These are phyloP conservation scores for Otolemur garnettii DNA, from an alignment of 2,113 vertebrate species.

Conservation along the genomic window DNA sequence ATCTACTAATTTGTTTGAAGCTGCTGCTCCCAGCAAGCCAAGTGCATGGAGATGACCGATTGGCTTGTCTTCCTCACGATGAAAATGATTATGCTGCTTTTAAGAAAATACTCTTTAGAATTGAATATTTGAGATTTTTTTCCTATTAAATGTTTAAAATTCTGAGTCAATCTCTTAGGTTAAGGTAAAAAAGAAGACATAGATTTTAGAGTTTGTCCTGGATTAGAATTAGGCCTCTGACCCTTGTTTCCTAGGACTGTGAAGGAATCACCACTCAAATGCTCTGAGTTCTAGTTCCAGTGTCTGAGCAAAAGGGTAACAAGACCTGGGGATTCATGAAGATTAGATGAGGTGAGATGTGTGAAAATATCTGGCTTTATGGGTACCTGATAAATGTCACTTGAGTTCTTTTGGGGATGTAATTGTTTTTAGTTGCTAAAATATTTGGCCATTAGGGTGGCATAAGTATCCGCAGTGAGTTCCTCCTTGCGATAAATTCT, in stretches of 20 bases:
- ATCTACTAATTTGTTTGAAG: conserved; percentile 56
- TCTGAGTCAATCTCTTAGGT: background rate
- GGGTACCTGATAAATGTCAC: background rate
- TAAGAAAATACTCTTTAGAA: conserved; percentile 47
- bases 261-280: background rate
- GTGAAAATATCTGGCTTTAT: background rate
- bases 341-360: background rate
- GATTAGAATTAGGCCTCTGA: background rate
- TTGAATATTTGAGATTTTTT: background rate
- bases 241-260: background rate
- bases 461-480: background rate
- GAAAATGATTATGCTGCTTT: background rate
- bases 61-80: conserved; percentile 5
- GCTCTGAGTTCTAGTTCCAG: background rate
- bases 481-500: background rate
- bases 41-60: background rate
- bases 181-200: background rate
- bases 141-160: background rate
- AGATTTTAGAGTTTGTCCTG: background rate
- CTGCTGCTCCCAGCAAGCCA: background rate
- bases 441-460: background rate
- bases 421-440: background rate
- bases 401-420: background rate
- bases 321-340: background rate
- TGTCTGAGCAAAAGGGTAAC: background rate